phyloP scores from a whole-genome alignment of 2,888 invertebrate species.

The Eupeodes latifasciatus region DNA sequence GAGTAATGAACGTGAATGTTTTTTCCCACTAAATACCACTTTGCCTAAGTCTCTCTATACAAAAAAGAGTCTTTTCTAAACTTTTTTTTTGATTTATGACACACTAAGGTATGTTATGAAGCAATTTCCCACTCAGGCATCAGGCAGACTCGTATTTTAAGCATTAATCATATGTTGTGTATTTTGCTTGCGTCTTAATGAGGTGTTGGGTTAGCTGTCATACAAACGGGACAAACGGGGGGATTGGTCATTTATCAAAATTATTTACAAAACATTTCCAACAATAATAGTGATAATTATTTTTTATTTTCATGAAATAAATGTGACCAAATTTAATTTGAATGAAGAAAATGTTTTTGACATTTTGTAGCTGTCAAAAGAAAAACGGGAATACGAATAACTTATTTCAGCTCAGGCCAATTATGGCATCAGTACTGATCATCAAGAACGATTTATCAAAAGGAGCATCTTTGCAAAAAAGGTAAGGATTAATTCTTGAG shows the following conservation, averaged over 20 bases:
- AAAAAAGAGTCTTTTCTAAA: background rate
- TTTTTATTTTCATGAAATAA: background rate
- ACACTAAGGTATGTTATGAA: background rate
- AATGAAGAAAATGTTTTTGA: background rate
- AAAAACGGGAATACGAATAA: no score
- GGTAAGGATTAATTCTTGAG: no score
- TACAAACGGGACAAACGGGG: background rate
- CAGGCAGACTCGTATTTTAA: background rate
- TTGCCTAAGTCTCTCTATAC: background rate
- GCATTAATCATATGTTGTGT: constrained; percentile 36
- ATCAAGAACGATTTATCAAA: no score
- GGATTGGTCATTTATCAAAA: constrained; percentile 6
- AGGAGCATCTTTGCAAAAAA: no score
- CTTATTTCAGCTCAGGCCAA: no score
- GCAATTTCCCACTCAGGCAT: background rate
- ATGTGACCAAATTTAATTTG: background rate
- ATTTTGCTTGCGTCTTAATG: constrained; percentile 13
- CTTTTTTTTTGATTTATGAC: constrained; percentile 22
- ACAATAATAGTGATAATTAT: background rate
- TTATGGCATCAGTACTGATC: no score
- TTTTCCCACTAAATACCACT: background rate
- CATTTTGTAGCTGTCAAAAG: no score
- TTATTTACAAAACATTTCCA: background rate
- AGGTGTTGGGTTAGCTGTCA: constrained; percentile 18
- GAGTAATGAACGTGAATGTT: background rate